Base-by-base conservation (phyloP, 2,113 vertebrate species). In the Zeus faber region DNA sequence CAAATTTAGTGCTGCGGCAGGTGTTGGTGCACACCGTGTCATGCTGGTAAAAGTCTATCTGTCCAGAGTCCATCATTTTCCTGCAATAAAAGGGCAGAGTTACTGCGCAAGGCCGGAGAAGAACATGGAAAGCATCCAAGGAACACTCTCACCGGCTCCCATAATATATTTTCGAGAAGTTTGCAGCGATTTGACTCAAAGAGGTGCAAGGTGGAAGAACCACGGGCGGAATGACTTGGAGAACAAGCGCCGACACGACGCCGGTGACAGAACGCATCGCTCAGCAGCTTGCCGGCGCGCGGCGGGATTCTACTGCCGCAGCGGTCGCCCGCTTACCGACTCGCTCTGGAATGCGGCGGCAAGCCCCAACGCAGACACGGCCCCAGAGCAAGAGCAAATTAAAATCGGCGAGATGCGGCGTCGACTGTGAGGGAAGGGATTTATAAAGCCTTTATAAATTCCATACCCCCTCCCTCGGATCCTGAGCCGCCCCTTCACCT, bases 11-110 rank as follows among this genome's bases (percentile, higher is more conserved):
- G 85, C 95, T 98, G 77, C 94, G 90, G 73, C 95, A 97, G 46
- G 94, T 97, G 87, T 96, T 97, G 84, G 93, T 95, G 81, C 95
- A 97, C 49, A 98, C 91, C 3, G 91, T 91, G 77, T 95, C 92
- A 0, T 98, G 95, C 54, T 95, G 95, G 84, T 94, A 97, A 80
- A 98, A 98, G 74, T 98, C 95, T 25, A 98, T 95, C 79, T 98
- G 94, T 41, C 94, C 95, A 0, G 93, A 96, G 74, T 97, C 94
- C 95, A 98, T 98, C 93, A 97, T 96, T 83, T 96, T 97, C 85
- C 95, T 98, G 81, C 55, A 40, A 13, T n/a, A n/a, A n/a, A n/a
- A n/a, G n/a, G n/a, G n/a, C n/a, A n/a, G n/a, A n/a, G n/a, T n/a
- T n/a, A n/a, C n/a, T n/a, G n/a, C n/a, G n/a, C n/a, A n/a, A n/a